phyloP scores from a whole-genome alignment of 2,888 invertebrate species.

The Rotaria sp. region DNA sequence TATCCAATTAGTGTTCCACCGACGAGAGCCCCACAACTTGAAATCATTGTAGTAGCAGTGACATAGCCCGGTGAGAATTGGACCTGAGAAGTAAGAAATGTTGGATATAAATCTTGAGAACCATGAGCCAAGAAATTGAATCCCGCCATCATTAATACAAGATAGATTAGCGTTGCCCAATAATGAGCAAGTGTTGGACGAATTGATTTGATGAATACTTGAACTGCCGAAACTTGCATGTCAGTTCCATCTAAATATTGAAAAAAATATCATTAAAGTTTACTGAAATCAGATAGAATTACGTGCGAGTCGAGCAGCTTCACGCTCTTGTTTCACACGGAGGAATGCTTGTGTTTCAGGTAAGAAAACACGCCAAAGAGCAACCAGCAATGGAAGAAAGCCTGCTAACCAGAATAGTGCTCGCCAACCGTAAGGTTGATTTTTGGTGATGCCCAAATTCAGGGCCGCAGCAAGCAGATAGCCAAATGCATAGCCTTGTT shows the following conservation, averaged over 20 bases:
- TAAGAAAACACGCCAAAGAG: not conserved
- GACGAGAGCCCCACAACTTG: not conserved
- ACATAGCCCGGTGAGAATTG: not conserved
- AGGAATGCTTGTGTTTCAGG: not conserved
- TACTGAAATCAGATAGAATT: not conserved
- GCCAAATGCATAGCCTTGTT: not conserved
- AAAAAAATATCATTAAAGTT: too few species aligned
- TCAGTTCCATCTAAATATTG: too few species aligned
- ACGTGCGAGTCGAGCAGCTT: not conserved
- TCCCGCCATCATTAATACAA: not conserved
- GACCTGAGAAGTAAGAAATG: not conserved
- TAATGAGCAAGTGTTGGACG: not conserved
- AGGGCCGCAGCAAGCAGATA: not conserved
- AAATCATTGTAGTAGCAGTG: not conserved
- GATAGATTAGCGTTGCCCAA: not conserved
- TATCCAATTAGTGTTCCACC: not conserved
- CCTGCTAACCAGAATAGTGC: slow-evolving; percentile 4
- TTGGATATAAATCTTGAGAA: slow-evolving; percentile 26
- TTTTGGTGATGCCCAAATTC: not conserved
- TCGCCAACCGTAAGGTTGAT: slow-evolving; percentile 4
- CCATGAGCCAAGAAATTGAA: slow-evolving; percentile 14
- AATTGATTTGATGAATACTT: not conserved
- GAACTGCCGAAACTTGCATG: not conserved
- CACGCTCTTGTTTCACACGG: not conserved
- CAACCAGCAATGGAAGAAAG: not conserved